Conservation (phyloP, 2,888 invertebrate genomes). For the Lacanobia oleracea region DNA sequence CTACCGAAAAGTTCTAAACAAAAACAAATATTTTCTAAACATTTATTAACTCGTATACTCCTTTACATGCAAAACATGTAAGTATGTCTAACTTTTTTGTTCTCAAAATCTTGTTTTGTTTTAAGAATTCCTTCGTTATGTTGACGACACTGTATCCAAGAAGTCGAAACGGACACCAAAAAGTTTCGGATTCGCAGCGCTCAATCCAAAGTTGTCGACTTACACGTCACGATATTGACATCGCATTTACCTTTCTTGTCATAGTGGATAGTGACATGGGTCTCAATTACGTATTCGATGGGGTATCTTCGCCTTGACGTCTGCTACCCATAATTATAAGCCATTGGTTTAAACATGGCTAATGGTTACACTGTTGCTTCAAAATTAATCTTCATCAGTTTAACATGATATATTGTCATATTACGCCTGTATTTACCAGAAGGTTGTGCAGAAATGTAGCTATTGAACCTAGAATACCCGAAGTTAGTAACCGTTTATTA, state of each 20-base stretch:
- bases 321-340: constrained; percentile 3
- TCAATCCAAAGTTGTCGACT: neutral
- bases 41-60: neutral
- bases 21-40: neutral
- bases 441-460: too few species aligned
- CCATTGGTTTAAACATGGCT: neutral
- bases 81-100: neutral
- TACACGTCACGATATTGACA: constrained; percentile 35
- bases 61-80: constrained; percentile 7
- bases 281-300: constrained; percentile 37
- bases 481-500: too few species aligned
- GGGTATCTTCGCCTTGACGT: neutral
- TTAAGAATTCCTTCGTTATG: too few species aligned
- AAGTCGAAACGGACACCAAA: neutral
- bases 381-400: neutral
- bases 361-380: neutral
- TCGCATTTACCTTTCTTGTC: constrained; percentile 34
- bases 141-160: too few species aligned
- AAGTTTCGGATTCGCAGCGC: neutral
- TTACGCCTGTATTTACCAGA: too few species aligned
- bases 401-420: too few species aligned
- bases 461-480: too few species aligned
- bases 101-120: neutral
- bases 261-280: constrained; percentile 37
- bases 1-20: neutral